A percentile compares a stretch with the other conserved stretches of the same genome.
phyloP scores from a whole-genome alignment of 2,113 vertebrate species.

The Embiotoca jacksoni region DNA sequence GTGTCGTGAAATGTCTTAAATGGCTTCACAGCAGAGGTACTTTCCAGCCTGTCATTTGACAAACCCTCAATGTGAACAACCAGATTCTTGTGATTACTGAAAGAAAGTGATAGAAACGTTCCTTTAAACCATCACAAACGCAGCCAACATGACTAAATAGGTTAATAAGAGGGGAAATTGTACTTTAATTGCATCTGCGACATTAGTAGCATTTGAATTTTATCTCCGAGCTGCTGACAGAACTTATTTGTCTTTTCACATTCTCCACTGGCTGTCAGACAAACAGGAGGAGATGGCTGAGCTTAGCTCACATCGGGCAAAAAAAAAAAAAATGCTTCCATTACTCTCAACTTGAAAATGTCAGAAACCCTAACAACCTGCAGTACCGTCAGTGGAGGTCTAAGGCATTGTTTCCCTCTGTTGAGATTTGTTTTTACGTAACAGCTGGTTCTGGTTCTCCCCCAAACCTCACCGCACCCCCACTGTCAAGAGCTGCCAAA shows the following conservation, averaged over 20 bases:
- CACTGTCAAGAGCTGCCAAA: conserved; percentile 64
- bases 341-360: conserved; percentile 61
- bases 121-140: neutral
- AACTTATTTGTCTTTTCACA: conserved; percentile 34
- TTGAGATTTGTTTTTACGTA: conserved; percentile 67
- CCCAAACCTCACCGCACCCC: conserved; percentile 20
- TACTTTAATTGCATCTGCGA: conserved; percentile 17
- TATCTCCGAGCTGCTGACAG: conserved; percentile 8
- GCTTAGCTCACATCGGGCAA: conserved; percentile 33
- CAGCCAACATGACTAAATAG: neutral
- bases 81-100: neutral
- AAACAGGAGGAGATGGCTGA: conserved; percentile 48
- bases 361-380: conserved; percentile 60
- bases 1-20: conserved; percentile 6
- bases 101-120: neutral
- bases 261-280: conserved; percentile 35
- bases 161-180: neutral
- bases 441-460: conserved; percentile 80
- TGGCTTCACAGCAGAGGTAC: neutral
- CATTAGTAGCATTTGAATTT: conserved; percentile 9
- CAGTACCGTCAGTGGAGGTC: conserved; percentile 62
- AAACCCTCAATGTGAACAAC: neutral
- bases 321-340: conserved; percentile 50
- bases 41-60: conserved; percentile 1
- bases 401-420: conserved; percentile 61